Evolutionary conservation across 1,140 invertebrate species (phyloP).

Genomic region (Pseudomyrmex gracilis): DNA sequence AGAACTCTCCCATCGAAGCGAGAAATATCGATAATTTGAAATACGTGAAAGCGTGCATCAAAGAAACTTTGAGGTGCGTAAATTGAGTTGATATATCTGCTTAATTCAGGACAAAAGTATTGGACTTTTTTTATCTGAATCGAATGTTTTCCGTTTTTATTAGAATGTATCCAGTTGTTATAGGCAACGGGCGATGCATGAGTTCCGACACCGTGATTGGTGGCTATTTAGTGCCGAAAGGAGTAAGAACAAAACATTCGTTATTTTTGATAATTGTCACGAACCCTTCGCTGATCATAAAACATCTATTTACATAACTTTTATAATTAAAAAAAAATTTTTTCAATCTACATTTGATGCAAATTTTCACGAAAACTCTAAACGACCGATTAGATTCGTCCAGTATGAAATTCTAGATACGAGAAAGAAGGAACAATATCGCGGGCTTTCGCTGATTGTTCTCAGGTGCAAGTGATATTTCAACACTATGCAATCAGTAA

Average conservation of each 20-base stretch:
- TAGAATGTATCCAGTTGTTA: conserved; percentile 95
- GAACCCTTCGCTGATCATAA: no score
- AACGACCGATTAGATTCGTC: background rate
- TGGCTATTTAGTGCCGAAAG: conserved; percentile 94
- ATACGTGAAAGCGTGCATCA: conserved; percentile 95
- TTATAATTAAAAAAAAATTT: no score
- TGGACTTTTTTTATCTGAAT: conserved; percentile 12
- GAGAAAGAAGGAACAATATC: background rate
- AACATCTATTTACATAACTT: no score
- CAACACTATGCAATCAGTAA: conserved; percentile 93
- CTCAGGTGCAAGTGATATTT: conserved; percentile 92
- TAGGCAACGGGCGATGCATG: conserved; percentile 93
- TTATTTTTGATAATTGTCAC: background rate
- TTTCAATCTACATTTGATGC: no score
- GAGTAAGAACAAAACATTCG: conserved; percentile 87
- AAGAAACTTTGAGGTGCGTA: conserved; percentile 93
- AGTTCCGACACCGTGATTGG: conserved; percentile 92
- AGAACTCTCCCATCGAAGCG: conserved; percentile 87
- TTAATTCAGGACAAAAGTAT: background rate
- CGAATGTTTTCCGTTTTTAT: conserved; percentile 63
- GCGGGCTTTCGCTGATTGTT: conserved; percentile 8
- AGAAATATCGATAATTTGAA: conserved; percentile 89
- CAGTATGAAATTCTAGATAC: background rate
- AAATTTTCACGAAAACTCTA: no score
- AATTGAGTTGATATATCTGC: background rate